These are phyloP conservation scores for Thysanoteuthis rhombus DNA, from an alignment of 2,888 invertebrate genomes.

Conservation along the genomic window DNA sequence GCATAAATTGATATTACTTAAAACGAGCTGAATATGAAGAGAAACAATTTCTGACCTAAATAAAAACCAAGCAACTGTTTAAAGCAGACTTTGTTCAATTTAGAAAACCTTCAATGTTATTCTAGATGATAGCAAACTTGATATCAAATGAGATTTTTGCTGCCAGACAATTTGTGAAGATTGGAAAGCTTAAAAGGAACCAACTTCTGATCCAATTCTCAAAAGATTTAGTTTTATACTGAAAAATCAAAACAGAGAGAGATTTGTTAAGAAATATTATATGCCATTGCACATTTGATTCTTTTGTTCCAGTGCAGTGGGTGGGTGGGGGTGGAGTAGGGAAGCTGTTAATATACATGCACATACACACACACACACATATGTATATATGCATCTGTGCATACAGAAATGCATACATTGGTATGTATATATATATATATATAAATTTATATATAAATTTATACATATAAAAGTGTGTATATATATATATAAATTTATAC, in stretches of 20 bases:
- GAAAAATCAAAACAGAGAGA: too few relatives aligned
- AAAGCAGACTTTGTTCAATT: background rate
- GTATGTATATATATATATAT: background rate
- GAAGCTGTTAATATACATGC: background rate
- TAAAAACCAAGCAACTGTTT: background rate
- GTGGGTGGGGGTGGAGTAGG: too few relatives aligned
- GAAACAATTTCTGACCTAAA: background rate
- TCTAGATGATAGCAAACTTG: background rate
- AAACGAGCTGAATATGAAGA: background rate
- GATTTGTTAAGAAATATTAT: too few relatives aligned
- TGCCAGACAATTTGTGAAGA: background rate
- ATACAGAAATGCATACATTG: background rate
- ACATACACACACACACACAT: background rate
- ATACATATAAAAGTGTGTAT: background rate
- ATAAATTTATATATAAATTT: background rate
- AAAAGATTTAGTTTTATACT: background rate
- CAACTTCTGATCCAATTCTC: background rate
- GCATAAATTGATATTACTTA: background rate
- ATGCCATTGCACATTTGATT: too few relatives aligned
- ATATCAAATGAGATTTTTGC: background rate
- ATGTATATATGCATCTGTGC: too few relatives aligned
- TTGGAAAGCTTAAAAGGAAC: background rate
- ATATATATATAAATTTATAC: background rate
- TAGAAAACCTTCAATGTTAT: background rate
- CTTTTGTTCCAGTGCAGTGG: too few relatives aligned